Evolutionary conservation across 2,797 vertebrate genomes (phyloP).

Genomic region (Eurystomus glaucurus): DNA sequence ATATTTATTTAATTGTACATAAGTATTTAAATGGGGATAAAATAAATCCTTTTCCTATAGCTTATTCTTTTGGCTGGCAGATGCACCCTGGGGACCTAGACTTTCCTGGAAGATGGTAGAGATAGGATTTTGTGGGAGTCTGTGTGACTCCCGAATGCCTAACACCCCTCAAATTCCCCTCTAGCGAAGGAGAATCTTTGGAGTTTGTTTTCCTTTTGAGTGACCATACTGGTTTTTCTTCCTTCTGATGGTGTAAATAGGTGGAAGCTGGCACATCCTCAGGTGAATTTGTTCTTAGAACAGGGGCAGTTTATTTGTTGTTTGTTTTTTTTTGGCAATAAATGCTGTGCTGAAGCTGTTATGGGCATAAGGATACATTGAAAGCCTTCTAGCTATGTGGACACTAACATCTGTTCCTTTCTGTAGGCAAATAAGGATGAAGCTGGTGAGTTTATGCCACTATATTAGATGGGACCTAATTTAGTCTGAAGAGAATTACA

Average conservation of each 20-base stretch:
- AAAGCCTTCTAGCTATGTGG: neutral
- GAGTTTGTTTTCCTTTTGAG: neutral
- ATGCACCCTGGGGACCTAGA: neutral
- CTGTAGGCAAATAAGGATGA: neutral
- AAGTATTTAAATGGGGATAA: neutral
- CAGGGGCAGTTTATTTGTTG: neutral
- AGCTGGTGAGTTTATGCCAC: neutral
- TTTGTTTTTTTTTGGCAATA: neutral
- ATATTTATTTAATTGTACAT: neutral
- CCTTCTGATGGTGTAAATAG: neutral
- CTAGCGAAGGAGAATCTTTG: rapidly evolving
- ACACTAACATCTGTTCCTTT: neutral
- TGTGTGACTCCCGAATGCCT: neutral
- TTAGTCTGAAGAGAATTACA: neutral
- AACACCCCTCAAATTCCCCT: neutral
- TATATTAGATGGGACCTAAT: neutral
- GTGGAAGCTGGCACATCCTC: neutral
- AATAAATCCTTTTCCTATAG: neutral
- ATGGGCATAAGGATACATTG: neutral
- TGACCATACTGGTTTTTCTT: neutral
- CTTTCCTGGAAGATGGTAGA: neutral
- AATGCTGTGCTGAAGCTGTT: neutral
- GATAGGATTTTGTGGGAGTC: neutral
- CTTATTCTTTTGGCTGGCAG: neutral
- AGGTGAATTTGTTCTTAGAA: neutral